These are phyloP conservation scores for Erpornis zantholeuca DNA, from an alignment of 2,113 vertebrate species.

Conservation along the genomic window DNA sequence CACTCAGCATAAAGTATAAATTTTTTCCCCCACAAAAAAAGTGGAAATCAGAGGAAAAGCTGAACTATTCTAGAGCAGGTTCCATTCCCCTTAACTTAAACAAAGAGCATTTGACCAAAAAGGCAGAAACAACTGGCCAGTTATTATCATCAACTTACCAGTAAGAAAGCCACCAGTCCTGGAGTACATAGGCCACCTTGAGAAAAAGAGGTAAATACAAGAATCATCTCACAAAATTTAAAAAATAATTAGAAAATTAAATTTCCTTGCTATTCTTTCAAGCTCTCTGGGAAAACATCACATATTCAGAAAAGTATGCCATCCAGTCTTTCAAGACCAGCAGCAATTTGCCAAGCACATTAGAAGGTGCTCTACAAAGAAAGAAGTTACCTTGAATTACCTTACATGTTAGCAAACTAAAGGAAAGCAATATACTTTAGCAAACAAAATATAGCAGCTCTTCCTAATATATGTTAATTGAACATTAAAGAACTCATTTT, in stretches of 20 bases:
- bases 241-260: slow-evolving; percentile 6
- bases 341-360: slow-evolving; percentile 57
- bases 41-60: background rate
- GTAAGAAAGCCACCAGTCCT: slow-evolving; percentile 97
- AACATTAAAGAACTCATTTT: slow-evolving; percentile 42
- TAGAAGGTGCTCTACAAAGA: slow-evolving; percentile 52
- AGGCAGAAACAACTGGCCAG: slow-evolving; percentile 69
- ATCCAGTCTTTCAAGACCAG: slow-evolving; percentile 59
- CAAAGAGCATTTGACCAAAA: background rate
- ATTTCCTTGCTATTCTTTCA: slow-evolving; percentile 25
- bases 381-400: slow-evolving; percentile 52
- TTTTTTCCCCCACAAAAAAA: background rate
- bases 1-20: background rate
- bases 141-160: slow-evolving; percentile 81
- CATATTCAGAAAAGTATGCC: slow-evolving; percentile 33
- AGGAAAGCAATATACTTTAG: slow-evolving; percentile 40
- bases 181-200: slow-evolving; percentile 83
- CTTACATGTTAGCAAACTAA: slow-evolving; percentile 28
- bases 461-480: slow-evolving; percentile 45
- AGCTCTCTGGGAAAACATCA: slow-evolving; percentile 55
- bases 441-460: slow-evolving; percentile 33
- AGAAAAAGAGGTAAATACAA: slow-evolving; percentile 1
- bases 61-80: background rate
- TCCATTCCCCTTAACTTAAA: background rate
- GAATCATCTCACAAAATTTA: background rate